Evolutionary conservation across 2,113 vertebrate species (phyloP), one percentile per base, ranked within the genome.

Genomic region (Syrmaticus mikado): DNA sequence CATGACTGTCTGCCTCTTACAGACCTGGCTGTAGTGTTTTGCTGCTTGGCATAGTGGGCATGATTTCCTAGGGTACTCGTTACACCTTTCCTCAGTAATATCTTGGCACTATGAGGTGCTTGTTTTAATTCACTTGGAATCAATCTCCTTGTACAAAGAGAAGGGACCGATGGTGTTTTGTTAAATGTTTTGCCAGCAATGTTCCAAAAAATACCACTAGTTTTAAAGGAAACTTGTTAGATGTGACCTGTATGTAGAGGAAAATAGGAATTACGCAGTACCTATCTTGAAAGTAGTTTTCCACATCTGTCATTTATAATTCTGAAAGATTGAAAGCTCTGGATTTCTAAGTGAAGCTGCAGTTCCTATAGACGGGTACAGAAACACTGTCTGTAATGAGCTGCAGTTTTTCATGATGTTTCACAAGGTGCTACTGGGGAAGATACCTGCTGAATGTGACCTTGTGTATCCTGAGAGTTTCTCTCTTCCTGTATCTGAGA

Each of bases 271-370:
- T 77, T 61, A 55, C 86, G 74, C 60, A 38, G 18, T 70, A 60
- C 18, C 40, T 93, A 16, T 85, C 53, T 65, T 24, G 50, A 84
- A 94, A 85, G 77, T 80, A n/a, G 7, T 86, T 96, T 92, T 89
- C 10, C 8, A 28, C 85, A 1, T 83, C 58, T 91, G n/a, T 53
- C 55, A 13, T n/a, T 75, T 66, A 24, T 36, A 70, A 3, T 65
- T 58, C 36, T 34, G 71, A 92, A 80, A 89, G 82, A 50, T 6
- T 76, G 71, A 15, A 81, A 79, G 40, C 41, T 66, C 41, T 41
- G 32, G 12, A 16, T 74, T 88, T 84, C 82, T 65, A 28, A 40
- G 34, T 36, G 41, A 53, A 82, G 38, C 28, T 8, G 0, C 38
- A n/a, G 10, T 50, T 91, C 85, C 80, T 67, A 21, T 40, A 52